Base-by-base conservation (phyloP, 1,140 invertebrate species). In the Helicoverpa zea region DNA sequence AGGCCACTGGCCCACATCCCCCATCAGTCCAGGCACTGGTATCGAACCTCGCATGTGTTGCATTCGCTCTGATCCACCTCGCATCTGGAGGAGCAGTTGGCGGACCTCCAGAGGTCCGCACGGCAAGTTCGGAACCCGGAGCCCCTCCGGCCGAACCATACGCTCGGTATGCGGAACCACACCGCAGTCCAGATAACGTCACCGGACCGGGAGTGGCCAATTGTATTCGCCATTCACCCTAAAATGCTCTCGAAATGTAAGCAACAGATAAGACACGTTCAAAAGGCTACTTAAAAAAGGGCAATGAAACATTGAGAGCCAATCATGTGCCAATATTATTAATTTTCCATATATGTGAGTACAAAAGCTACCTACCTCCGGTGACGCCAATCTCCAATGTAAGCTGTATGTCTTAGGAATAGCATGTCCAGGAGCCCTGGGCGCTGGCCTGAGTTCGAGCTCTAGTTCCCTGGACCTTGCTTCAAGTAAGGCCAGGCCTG, bases 401-500 rank as follows among this genome's bases (percentile, higher is more conserved):
- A 95, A 72, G 2, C 88, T 90, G 81, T 89, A 94, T 13, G 89
- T 86, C 70, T 94, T 94, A 13, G 94, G 85, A 10, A 94, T 59
- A 0, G 94, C 94, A 83, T 95, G 92, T 30, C 94, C 94, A 35
- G 91, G 90, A 10, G 88, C 82, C 83, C 92, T 87, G 0, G 89
- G 87, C 2, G 96, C 95, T 81, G 96, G 95, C 84, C 95, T 96
- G 95, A 97, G 96, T 63, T 96, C 95, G 11, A 97, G 90, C 82
- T 96, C 95, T 14, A 96, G 94, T 77, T 96, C 97, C 88, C 95
- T 96, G 43, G 96, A 97, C 81, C 92, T 84, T 0, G 96, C 97
- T 88, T 96, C 97, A 30, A 96, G 89, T 3, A 97, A 89, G 49
- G 96, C 95, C 35, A 98, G 87, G 0, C 90, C 95, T 52, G 97